Evolutionary conservation across 2,888 invertebrate genomes (phyloP).

Genomic region (Conistra vaccinii): DNA sequence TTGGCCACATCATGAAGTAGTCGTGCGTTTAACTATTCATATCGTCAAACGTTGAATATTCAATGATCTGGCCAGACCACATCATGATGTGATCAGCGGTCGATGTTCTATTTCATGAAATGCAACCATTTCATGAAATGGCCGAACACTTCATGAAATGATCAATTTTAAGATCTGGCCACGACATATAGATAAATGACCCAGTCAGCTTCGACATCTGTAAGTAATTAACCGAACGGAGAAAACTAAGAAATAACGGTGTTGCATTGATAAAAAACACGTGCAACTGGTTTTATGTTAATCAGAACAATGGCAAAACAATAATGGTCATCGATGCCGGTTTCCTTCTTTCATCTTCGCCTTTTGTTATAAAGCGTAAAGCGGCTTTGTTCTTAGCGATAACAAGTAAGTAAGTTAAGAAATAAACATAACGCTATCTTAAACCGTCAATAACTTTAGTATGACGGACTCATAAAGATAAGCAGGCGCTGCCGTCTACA

Average conservation of each 20-base stretch:
- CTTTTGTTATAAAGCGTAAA: constrained; percentile 5
- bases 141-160: too few species aligned
- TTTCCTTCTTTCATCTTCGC: background rate
- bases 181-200: too few species aligned
- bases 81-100: too few species aligned
- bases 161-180: too few species aligned
- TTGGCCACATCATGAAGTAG: too few species aligned
- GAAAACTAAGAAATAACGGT: background rate
- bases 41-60: too few species aligned
- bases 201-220: background rate
- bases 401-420: constrained; percentile 25
- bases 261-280: background rate
- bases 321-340: background rate
- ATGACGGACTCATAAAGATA: constrained; percentile 40
- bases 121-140: too few species aligned
- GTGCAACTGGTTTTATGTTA: background rate
- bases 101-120: too few species aligned
- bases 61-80: too few species aligned
- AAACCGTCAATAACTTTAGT: constrained; percentile 26
- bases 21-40: too few species aligned
- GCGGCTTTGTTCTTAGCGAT: constrained; percentile 8
- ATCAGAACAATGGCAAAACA: background rate
- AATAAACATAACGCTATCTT: constrained; percentile 40
- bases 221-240: background rate
- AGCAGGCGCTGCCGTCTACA: constrained; percentile 5